Conservation (phyloP, 2,888 invertebrate genomes). For the Lucinisca nassula region DNA sequence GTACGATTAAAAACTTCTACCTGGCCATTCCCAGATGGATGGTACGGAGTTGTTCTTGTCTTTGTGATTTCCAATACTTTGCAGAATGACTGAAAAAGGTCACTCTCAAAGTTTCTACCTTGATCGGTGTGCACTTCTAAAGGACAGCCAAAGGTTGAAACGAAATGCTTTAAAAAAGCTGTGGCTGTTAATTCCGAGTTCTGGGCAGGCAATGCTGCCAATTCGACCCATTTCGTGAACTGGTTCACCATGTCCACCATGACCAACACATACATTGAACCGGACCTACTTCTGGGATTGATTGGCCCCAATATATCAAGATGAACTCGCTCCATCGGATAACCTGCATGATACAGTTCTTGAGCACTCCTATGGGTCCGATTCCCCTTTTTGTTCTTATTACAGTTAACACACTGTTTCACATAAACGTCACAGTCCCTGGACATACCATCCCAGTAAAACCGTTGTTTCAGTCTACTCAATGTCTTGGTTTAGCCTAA, state of each 20-base stretch:
- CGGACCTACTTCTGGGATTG: neutral
- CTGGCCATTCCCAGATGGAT: slow-evolving; percentile 43
- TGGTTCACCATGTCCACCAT: no score
- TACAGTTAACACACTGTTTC: no score
- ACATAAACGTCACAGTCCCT: no score
- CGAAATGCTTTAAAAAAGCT: slow-evolving; percentile 7
- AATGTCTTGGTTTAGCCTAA: no score
- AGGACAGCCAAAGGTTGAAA: slow-evolving; percentile 56
- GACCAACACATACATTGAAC: neutral
- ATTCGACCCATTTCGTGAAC: neutral
- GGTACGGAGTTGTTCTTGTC: slow-evolving; percentile 39
- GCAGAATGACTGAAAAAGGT: slow-evolving; percentile 32
- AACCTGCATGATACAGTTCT: no score
- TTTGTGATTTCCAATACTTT: slow-evolving; percentile 33
- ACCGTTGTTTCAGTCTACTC: no score
- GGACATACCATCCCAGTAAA: no score
- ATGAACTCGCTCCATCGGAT: no score
- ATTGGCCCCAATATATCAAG: no score
- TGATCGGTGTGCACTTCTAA: slow-evolving; percentile 57
- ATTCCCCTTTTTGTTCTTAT: no score
- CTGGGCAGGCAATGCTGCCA: neutral
- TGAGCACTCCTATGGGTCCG: no score
- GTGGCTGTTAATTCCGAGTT: slow-evolving; percentile 8
- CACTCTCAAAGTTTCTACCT: slow-evolving; percentile 38
- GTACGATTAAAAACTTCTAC: slow-evolving; percentile 9